These are phyloP conservation scores for Astyanax mexicanus DNA, from an alignment of 2,797 vertebrate genomes.

Conservation along the genomic window DNA sequence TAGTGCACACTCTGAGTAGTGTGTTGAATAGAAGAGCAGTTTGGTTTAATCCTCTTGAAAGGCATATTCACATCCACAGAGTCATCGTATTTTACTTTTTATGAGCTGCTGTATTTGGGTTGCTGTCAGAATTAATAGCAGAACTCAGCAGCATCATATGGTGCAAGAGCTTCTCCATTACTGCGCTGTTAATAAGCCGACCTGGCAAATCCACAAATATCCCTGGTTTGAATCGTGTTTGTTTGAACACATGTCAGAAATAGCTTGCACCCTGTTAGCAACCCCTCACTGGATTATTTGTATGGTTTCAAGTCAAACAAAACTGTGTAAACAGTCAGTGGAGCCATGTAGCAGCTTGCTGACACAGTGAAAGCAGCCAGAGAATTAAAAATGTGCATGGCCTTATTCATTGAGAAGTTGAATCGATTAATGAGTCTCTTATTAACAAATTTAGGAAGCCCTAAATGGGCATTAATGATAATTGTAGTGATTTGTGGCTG, in stretches of 20 bases:
- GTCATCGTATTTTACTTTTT: neutral
- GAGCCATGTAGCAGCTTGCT: neutral
- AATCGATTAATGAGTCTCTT: too few species aligned
- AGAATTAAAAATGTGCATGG: too few species aligned
- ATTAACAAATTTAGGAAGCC: too few species aligned
- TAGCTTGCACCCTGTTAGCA: neutral
- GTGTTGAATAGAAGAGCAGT: neutral
- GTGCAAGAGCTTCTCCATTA: neutral
- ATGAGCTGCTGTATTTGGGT: neutral
- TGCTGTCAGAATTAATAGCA: neutral
- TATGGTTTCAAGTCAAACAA: neutral
- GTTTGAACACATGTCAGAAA: constrained; percentile 1
- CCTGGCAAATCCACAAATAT: neutral
- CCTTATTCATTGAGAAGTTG: too few species aligned
- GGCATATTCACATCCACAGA: neutral
- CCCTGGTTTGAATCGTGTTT: neutral
- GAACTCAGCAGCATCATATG: neutral
- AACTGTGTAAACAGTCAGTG: neutral
- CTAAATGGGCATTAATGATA: too few species aligned
- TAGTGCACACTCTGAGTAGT: neutral
- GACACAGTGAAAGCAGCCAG: too few species aligned
- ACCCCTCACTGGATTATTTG: neutral
- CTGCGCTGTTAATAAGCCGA: neutral
- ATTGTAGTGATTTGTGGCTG: too few species aligned
- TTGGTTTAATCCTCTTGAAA: neutral